These are phyloP conservation scores for Sakesphorus luctuosus DNA, from an alignment of 2,113 vertebrate genomes.

Conservation along the genomic window DNA sequence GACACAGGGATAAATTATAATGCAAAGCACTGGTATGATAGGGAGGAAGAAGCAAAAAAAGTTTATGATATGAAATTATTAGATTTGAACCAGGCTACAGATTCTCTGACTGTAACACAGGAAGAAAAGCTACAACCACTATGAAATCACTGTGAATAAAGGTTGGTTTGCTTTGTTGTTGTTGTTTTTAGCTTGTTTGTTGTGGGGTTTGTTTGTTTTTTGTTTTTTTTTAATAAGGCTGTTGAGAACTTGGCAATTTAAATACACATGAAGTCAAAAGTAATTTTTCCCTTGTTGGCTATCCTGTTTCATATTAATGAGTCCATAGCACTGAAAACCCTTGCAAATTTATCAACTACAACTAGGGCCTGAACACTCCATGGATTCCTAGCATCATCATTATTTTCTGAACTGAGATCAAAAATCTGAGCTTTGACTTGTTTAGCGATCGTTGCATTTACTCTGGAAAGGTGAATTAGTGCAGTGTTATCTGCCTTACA, in stretches of 20 bases:
- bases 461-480: background rate
- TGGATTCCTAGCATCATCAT: background rate
- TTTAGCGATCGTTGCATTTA: background rate
- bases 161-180: background rate
- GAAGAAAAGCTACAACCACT: background rate
- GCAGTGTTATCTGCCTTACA: background rate
- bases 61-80: background rate
- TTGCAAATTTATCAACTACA: background rate
- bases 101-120: fast-evolving
- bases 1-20: background rate
- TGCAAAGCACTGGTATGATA: background rate
- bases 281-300: background rate
- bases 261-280: background rate
- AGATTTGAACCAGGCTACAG: background rate
- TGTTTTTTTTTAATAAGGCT: background rate
- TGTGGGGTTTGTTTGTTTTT: too few relatives aligned
- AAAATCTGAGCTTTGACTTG: background rate
- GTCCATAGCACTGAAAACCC: background rate
- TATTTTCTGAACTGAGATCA: background rate
- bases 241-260: background rate
- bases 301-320: background rate
- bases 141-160: background rate
- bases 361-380: background rate
- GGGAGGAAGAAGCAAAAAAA: background rate
- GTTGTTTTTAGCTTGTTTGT: too few relatives aligned